Conservation (phyloP, 2,797 vertebrate species). For the Discoglossus pictus region DNA sequence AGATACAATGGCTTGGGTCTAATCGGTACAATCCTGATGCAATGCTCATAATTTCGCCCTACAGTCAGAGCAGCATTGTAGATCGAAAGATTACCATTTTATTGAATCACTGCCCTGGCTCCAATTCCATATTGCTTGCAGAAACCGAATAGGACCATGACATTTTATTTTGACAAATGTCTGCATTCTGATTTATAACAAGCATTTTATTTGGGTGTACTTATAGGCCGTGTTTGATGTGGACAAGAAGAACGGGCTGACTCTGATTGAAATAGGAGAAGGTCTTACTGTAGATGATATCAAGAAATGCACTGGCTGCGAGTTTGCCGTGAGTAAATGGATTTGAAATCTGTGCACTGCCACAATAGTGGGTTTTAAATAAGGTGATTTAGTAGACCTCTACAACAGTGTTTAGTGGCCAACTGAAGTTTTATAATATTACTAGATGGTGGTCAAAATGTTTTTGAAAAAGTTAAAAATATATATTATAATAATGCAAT, state of each 20-base stretch:
- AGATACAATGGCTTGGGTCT: background rate
- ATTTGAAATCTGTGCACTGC: too few relatives aligned
- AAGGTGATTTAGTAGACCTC: too few relatives aligned
- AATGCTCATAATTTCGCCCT: background rate
- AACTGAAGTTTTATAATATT: too few relatives aligned
- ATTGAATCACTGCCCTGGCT: background rate
- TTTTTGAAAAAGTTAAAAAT: too few relatives aligned
- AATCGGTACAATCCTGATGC: conserved; percentile 8
- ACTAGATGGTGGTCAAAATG: too few relatives aligned
- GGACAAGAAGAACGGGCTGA: conserved; percentile 87
- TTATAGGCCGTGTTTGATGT: conserved; percentile 94
- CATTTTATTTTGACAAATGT: background rate
- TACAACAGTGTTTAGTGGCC: too few relatives aligned
- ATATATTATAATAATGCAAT: too few relatives aligned
- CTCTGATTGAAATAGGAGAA: conserved; percentile 90
- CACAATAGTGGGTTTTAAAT: too few relatives aligned
- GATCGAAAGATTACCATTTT: conserved; percentile 2
- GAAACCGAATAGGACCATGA: background rate
- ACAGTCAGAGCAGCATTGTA: background rate
- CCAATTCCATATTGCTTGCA: background rate
- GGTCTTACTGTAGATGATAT: conserved; percentile 89
- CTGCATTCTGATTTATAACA: conserved; percentile 13
- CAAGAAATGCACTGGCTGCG: conserved; percentile 86
- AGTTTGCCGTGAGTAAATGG: conserved; percentile 81
- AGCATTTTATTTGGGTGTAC: conserved; percentile 15